Conservation (phyloP, 2,888 invertebrate species). For the Apantesis nais region DNA sequence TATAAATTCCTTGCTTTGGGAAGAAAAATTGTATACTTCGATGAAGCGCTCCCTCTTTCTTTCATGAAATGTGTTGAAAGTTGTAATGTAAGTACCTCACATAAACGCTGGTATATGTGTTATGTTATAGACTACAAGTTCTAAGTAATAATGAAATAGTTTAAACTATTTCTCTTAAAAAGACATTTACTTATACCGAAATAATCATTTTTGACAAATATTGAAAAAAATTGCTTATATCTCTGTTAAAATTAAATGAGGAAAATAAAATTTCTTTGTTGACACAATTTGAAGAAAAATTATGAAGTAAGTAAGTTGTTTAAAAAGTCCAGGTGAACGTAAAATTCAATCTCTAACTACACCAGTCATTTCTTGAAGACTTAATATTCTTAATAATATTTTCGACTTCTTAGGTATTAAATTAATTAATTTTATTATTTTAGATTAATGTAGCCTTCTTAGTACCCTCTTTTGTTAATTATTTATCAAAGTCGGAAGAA, state of each 20-base stretch:
- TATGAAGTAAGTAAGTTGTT: neutral
- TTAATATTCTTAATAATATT: too few species aligned
- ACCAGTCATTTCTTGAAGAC: too few species aligned
- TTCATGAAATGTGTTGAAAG: conserved; percentile 58
- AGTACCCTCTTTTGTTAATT: conserved; percentile 59
- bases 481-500: conserved; percentile 58
- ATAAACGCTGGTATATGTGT: neutral
- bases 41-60: conserved; percentile 41
- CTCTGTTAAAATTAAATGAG: too few species aligned
- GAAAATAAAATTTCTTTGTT: neutral
- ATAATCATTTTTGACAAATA: too few species aligned
- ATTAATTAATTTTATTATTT: conserved; percentile 29
- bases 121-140: neutral
- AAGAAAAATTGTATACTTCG: conserved; percentile 62
- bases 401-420: too few species aligned
- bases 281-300: neutral
- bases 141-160: neutral
- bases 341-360: neutral
- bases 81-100: conserved; percentile 53
- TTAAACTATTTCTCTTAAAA: neutral
- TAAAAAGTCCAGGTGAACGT: neutral
- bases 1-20: conserved; percentile 67
- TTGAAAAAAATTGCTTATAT: too few species aligned
- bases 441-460: conserved; percentile 68
- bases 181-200: neutral